phyloP scores from a whole-genome alignment of 2,888 invertebrate species.

The Drosophila fulvimacula region DNA sequence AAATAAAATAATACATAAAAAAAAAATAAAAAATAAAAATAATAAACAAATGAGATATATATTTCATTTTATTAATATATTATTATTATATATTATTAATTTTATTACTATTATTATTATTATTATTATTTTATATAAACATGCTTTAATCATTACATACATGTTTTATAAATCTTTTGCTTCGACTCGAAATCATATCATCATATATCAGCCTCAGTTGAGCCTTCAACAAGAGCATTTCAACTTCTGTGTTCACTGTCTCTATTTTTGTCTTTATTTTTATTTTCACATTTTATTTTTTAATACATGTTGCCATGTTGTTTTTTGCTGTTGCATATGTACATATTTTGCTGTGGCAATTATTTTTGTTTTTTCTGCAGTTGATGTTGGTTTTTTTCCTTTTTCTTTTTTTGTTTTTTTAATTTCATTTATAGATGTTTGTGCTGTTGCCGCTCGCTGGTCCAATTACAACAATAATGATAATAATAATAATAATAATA shows the following conservation, averaged over 20 bases:
- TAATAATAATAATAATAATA: slow-evolving; percentile 60
- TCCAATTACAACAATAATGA: slow-evolving; percentile 72
- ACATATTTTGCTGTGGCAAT: slow-evolving; percentile 42
- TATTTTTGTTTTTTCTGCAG: slow-evolving; percentile 44
- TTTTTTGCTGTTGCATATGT: slow-evolving; percentile 9
- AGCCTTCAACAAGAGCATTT: not conserved
- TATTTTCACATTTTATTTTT: slow-evolving; percentile 29
- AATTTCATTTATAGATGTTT: slow-evolving; percentile 11
- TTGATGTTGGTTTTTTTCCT: slow-evolving; percentile 8
- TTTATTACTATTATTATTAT: no score
- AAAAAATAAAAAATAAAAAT: no score
- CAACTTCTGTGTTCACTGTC: not conserved
- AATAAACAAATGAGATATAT: no score
- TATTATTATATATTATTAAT: no score
- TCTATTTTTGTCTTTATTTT: not conserved
- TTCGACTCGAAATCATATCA: not conserved
- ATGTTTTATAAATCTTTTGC: no score
- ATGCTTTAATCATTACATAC: no score
- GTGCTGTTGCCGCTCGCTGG: slow-evolving; percentile 25
- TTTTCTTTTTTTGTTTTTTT: slow-evolving; percentile 9
- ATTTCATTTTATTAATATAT: no score
- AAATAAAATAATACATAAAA: no score
- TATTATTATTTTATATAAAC: no score
- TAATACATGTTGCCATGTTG: slow-evolving; percentile 17
- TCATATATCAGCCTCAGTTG: not conserved